Percentiles rank a stretch among this genome's conserved stretches.
phyloP scores from a whole-genome alignment of 2,888 invertebrate genomes.

The Marasmarcha lunaedactyla region DNA sequence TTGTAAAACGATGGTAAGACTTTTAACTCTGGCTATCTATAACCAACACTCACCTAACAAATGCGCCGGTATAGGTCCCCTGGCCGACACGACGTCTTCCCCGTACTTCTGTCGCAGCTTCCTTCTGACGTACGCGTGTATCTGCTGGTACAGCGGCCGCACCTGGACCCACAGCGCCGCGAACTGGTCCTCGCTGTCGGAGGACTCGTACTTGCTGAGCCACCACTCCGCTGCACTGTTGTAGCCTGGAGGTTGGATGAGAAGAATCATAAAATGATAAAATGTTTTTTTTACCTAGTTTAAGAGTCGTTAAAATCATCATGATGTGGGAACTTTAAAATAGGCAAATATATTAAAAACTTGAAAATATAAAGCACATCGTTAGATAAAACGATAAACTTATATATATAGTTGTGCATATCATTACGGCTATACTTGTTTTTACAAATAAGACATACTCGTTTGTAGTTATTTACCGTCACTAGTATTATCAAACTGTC shows the following conservation, averaged over 20 bases:
- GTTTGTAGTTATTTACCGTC: no score
- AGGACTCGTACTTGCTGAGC: conserved; percentile 78
- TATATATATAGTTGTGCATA: no score
- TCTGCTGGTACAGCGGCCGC: conserved; percentile 82
- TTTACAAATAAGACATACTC: no score
- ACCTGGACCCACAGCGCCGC: conserved; percentile 79
- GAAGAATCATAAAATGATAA: no score
- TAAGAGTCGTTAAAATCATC: neutral
- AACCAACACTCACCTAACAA: conserved; percentile 77
- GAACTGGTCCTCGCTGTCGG: conserved; percentile 77
- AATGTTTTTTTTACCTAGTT: neutral
- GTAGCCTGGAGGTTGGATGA: conserved; percentile 71
- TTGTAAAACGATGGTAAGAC: no score
- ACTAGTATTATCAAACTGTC: no score
- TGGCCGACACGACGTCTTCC: conserved; percentile 71
- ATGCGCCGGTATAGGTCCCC: conserved; percentile 83
- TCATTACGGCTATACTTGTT: no score
- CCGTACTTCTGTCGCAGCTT: conserved; percentile 80
- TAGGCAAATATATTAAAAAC: neutral
- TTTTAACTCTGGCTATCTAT: no score
- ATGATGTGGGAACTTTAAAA: neutral
- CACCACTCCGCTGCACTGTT: conserved; percentile 77
- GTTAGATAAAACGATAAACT: no score
- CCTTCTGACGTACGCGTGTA: conserved; percentile 85
- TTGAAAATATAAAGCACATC: no score